Evolutionary conservation across 2,113 vertebrate species (phyloP).

Genomic region (Salvelinus namaycush): DNA sequence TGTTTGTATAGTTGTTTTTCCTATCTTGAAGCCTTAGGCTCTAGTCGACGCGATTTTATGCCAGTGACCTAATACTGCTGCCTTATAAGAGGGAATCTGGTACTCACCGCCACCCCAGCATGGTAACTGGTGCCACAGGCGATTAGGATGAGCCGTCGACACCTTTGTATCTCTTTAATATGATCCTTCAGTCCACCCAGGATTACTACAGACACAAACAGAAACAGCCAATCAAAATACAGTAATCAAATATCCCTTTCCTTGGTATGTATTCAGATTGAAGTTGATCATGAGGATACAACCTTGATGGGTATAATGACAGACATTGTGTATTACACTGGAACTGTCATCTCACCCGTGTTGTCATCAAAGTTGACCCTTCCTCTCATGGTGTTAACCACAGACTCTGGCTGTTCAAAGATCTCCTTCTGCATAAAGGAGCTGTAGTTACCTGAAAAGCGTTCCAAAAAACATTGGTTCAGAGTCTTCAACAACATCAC

Average conservation of each 20-base stretch:
- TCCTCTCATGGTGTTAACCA: slow-evolving; percentile 98
- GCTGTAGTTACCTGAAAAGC: slow-evolving; percentile 88
- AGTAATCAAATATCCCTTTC: background rate
- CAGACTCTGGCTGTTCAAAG: slow-evolving; percentile 98
- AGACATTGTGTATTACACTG: background rate
- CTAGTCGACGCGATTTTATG: too few relatives aligned
- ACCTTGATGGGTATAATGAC: too few relatives aligned
- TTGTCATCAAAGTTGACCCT: slow-evolving; percentile 96
- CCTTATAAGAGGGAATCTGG: background rate
- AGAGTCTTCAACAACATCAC: slow-evolving; percentile 26
- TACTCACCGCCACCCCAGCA: slow-evolving; percentile 91
- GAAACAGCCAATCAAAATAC: slow-evolving; percentile 6
- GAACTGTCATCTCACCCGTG: slow-evolving; percentile 78
- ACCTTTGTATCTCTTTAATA: slow-evolving; percentile 98
- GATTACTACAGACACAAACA: slow-evolving; percentile 77
- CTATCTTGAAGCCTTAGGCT: background rate
- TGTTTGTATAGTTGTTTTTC: background rate
- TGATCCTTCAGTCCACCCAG: slow-evolving; percentile 96
- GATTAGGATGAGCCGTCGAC: slow-evolving; percentile 93
- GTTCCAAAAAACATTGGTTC: slow-evolving; percentile 13
- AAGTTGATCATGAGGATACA: too few relatives aligned
- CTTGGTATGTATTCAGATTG: too few relatives aligned
- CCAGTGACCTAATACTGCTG: background rate
- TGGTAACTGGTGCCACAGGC: slow-evolving; percentile 97
- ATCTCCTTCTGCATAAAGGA: slow-evolving; percentile 99